phyloP scores from a whole-genome alignment of 2,888 invertebrate species.

The Ceriagrion tenellum region DNA sequence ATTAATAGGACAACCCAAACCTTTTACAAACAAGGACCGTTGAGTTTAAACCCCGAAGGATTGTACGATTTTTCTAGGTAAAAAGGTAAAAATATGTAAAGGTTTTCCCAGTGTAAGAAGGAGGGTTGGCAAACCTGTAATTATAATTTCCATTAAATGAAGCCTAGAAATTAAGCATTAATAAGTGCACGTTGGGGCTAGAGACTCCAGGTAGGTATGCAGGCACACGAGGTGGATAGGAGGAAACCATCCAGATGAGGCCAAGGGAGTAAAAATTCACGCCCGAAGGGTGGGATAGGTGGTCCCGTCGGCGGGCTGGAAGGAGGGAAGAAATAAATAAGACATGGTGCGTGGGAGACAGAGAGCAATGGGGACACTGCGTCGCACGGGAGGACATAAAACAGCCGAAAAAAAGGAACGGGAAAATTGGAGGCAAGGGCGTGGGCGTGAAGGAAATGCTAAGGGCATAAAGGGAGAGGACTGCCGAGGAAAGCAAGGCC shows the following conservation, averaged over 20 bases:
- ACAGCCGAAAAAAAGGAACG: neutral
- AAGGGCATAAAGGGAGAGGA: neutral
- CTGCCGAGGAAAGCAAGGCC: neutral
- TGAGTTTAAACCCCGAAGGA: too few species aligned
- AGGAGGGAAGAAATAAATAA: neutral
- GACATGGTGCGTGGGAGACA: neutral
- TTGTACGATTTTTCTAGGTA: too few species aligned
- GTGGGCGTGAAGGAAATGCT: neutral
- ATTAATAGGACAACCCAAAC: too few species aligned
- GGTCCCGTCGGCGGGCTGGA: too few species aligned
- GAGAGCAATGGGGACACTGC: neutral
- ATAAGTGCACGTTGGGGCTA: neutral
- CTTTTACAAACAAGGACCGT: too few species aligned
- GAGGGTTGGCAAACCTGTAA: too few species aligned
- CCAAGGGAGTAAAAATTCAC: neutral
- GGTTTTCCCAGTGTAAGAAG: too few species aligned
- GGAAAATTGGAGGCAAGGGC: neutral
- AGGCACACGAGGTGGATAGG: neutral
- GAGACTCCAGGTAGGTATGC: neutral
- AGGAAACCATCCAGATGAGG: neutral
- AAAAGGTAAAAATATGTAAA: too few species aligned
- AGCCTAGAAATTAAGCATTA: too few species aligned
- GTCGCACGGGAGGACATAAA: constrained; percentile 7
- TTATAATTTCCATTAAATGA: too few species aligned
- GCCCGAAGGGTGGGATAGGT: neutral